These are phyloP conservation scores for Pachymerium ferrugineum DNA, from an alignment of 2,888 invertebrate species.

Conservation along the genomic window DNA sequence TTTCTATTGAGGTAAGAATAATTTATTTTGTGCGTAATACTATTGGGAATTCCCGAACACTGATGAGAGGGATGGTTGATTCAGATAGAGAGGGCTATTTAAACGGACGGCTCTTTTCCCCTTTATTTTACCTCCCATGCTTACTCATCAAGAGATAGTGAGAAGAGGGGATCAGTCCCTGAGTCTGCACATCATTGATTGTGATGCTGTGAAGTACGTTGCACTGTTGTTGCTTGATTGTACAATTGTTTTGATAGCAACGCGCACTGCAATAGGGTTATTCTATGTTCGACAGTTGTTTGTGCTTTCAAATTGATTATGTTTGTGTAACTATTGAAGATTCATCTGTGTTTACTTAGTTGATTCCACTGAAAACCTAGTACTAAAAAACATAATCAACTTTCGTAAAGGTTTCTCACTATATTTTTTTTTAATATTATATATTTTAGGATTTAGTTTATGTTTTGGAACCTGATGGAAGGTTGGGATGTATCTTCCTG, in stretches of 20 bases:
- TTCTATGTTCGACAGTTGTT: neutral
- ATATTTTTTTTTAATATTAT: neutral
- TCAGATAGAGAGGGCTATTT: slow-evolving; percentile 24
- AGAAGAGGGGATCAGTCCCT: neutral
- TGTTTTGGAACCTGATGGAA: neutral
- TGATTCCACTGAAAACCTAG: neutral
- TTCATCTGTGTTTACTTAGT: slow-evolving; percentile 27
- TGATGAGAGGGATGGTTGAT: slow-evolving; percentile 12
- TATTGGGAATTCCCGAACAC: slow-evolving; percentile 11
- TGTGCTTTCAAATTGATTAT: too few species aligned
- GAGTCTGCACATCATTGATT: slow-evolving; percentile 15
- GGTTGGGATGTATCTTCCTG: neutral
- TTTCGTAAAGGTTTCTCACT: neutral
- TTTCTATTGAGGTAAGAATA: neutral
- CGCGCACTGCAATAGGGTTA: neutral
- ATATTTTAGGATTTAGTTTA: neutral
- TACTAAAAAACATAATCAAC: neutral
- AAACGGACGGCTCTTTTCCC: neutral
- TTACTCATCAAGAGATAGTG: slow-evolving; percentile 24
- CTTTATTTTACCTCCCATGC: slow-evolving; percentile 19
- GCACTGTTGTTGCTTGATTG: neutral
- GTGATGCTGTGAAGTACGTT: neutral
- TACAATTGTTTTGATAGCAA: neutral
- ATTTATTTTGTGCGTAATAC: neutral
- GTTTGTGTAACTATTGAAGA: neutral